A percentile compares a stretch with the other conserved stretches of the same genome.
These are phyloP conservation scores for Chascanopsetta lugubris DNA, from an alignment of 2,113 vertebrate species.

Conservation along the genomic window DNA sequence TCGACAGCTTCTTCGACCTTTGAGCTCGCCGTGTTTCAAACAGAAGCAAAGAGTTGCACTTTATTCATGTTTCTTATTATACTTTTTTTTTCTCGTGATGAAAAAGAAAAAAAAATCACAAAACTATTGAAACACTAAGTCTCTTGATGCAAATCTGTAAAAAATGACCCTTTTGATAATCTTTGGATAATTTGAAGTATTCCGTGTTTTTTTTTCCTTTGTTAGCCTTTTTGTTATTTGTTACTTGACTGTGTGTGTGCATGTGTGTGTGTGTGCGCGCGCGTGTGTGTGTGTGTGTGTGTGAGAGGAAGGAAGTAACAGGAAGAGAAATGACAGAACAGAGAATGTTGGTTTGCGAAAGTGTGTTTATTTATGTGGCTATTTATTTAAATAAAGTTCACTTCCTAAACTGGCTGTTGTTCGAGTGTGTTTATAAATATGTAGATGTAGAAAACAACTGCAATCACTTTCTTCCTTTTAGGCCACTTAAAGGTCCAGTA, in stretches of 20 bases:
- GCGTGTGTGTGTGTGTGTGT: conserved; percentile 35
- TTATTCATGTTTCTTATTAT: conserved; percentile 71
- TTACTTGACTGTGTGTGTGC: conserved; percentile 69
- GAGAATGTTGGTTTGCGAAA: conserved; percentile 57
- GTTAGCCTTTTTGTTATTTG: conserved; percentile 56
- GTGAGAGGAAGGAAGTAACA: conserved; percentile 15
- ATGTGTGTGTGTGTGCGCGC: conserved; percentile 54
- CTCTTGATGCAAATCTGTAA: conserved; percentile 66
- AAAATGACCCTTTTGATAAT: conserved; percentile 61
- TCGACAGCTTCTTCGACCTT: conserved; percentile 58
- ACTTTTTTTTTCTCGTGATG: conserved; percentile 59
- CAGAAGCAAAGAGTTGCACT: conserved; percentile 77
- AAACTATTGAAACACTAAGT: conserved; percentile 72
- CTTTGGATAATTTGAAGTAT: conserved; percentile 68
- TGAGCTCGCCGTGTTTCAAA: conserved; percentile 56
- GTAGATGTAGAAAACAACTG: too few relatives aligned
- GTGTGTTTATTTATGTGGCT: conserved; percentile 84
- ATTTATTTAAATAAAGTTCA: conserved; percentile 87
- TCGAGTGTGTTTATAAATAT: conserved; percentile 7
- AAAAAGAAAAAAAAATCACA: conserved; percentile 30
- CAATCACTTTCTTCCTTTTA: too few relatives aligned
- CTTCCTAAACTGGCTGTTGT: conserved; percentile 62
- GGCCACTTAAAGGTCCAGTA: too few relatives aligned
- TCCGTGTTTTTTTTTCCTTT: conserved; percentile 45
- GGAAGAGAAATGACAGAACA: conserved; percentile 31